These are phyloP conservation scores for Dendronephthya gigantea DNA, from an alignment of 64 coral and sea anemone species.

Conservation along the genomic window DNA sequence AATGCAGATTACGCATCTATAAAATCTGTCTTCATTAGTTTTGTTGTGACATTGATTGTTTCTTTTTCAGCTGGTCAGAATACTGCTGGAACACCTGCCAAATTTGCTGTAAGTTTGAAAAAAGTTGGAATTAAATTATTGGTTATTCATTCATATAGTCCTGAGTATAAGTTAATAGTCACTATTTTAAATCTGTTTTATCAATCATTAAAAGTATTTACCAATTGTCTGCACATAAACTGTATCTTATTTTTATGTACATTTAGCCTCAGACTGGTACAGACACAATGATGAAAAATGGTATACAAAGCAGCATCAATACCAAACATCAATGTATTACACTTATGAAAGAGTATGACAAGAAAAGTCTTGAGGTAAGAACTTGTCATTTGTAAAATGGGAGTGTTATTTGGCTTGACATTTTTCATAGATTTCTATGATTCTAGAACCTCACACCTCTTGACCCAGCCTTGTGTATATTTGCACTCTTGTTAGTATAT, in stretches of 20 bases:
- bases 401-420: too few species aligned
- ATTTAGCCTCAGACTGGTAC: neutral
- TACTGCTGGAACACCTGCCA: neutral
- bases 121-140: neutral
- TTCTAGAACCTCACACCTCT: too few species aligned
- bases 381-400: neutral
- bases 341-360: constrained; percentile 31
- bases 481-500: neutral
- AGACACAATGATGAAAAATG: neutral
- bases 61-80: neutral
- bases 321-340: constrained; percentile 20
- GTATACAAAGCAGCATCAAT: neutral
- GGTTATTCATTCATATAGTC: too few species aligned
- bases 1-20: neutral
- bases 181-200: too few species aligned
- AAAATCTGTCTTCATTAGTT: neutral
- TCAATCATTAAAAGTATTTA: neutral
- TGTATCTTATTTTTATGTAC: neutral
- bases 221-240: neutral
- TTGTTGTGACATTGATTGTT: neutral
- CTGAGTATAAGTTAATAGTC: too few species aligned
- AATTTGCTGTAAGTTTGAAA: neutral
- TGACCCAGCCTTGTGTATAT: too few species aligned
- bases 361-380: constrained; percentile 28
- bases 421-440: too few species aligned